Evolutionary conservation across 2,113 vertebrate genomes (phyloP), one percentile per base, ranked within the genome.

Genomic region (Gasterosteus aculeatus): DNA sequence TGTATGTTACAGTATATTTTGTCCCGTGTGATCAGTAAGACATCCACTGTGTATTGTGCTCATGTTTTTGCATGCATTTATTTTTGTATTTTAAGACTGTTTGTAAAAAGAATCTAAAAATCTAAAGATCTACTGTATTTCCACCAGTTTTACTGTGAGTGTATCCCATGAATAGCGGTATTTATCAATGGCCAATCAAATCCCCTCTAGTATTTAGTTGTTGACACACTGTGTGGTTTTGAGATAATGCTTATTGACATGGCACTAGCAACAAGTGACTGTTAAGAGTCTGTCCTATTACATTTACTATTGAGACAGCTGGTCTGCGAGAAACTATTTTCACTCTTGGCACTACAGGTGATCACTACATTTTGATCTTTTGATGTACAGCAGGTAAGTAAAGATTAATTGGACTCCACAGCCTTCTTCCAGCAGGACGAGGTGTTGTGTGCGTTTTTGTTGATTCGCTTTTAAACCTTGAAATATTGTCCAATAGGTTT

Each of bases 41-140:
- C 42, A 42, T 75, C 33, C 57, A 64, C 12, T 49, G 51, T 56
- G 72, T 73, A 15, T 18, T 68, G 72, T 84, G 73, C 47, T 86
- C 19, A 68, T 76, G 19, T 72, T 85, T 87, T 80, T 83, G 91
- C 88, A 89, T 91, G 87, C 73, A 29, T 87, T 82, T 79, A 53
- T 72, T 82, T 91, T 87, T 76, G 51, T 82, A 75, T 78, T 83
- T 70, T 65, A 49, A 69, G 14, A 81, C 72, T 70, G 64, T 75
- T 85, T 64, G 18, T 70, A 16, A 16, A 65, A 5, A 49, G 54
- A 51, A 44, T 35, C 33, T 4, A 63, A 66, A 77, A 51, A 41
- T 53, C 58, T 44, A 71, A 78, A 59, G 9, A 78, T 64, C 75
- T 82, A 62, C 73, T 77, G 79, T 69, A 57, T 78, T 89, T 79